Percentiles rank a stretch among this genome's conserved stretches.
phyloP scores from a whole-genome alignment of 2,888 invertebrate genomes.

The Rapana venosa region DNA sequence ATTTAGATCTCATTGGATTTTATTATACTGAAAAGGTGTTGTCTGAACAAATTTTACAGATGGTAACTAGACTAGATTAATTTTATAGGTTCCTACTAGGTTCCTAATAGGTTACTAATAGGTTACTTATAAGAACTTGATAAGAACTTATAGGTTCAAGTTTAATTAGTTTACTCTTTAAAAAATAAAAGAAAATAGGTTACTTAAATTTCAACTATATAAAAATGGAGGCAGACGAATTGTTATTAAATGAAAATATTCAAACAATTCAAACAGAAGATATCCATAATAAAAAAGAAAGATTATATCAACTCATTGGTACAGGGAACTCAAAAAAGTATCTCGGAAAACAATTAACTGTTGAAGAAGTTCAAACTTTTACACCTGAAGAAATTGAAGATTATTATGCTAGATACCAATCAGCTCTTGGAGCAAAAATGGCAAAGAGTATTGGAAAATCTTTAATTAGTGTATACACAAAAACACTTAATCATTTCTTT shows the following conservation, averaged over 20 bases:
- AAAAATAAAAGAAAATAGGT: too few relatives aligned
- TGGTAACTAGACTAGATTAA: too few relatives aligned
- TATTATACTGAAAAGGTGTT: too few relatives aligned
- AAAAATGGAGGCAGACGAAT: neutral
- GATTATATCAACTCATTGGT: slow-evolving; percentile 18
- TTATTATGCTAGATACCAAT: slow-evolving; percentile 13
- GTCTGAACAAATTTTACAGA: too few relatives aligned
- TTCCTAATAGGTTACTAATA: too few relatives aligned
- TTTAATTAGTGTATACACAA: neutral
- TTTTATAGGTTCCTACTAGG: too few relatives aligned
- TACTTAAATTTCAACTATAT: neutral
- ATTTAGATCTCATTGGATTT: too few relatives aligned
- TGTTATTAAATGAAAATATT: slow-evolving; percentile 2
- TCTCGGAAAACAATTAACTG: slow-evolving; percentile 9
- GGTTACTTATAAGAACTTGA: too few relatives aligned
- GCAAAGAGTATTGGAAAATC: neutral
- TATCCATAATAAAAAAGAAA: slow-evolving; percentile 18
- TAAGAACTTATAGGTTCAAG: neutral
- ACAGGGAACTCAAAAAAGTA: neutral
- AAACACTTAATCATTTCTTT: slow-evolving; percentile 18
- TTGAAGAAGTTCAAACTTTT: slow-evolving; percentile 11
- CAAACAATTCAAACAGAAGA: slow-evolving; percentile 6
- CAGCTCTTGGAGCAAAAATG: slow-evolving; percentile 18
- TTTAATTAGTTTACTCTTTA: too few relatives aligned
- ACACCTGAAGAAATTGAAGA: slow-evolving; percentile 12